Evolutionary conservation across 2,113 vertebrate species (phyloP).

Genomic region (Aramus guarauna): DNA sequence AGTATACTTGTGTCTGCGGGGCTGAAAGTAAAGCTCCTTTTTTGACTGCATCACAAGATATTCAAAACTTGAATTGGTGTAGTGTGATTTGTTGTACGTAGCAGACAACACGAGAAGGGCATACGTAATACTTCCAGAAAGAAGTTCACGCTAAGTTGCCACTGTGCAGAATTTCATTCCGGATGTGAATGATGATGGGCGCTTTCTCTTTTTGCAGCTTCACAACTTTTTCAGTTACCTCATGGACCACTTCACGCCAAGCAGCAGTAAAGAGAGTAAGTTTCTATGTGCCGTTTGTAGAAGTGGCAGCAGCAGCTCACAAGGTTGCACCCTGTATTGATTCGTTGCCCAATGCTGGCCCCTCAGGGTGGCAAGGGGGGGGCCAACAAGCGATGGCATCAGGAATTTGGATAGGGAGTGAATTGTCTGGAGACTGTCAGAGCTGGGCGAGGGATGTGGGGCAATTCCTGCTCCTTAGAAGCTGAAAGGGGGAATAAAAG

Average conservation of each 20-base stretch:
- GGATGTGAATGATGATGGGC: background rate
- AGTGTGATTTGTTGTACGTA: background rate
- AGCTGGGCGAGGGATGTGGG: background rate
- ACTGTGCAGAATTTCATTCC: background rate
- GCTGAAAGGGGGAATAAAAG: background rate
- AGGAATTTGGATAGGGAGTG: background rate
- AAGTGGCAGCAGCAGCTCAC: background rate
- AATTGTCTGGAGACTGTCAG: background rate
- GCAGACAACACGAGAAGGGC: background rate
- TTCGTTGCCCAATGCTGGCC: background rate
- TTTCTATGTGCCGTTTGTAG: background rate
- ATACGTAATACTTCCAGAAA: background rate
- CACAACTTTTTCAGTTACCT: conserved; percentile 90
- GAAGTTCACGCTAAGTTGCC: background rate
- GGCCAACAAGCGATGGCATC: background rate
- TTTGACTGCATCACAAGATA: background rate
- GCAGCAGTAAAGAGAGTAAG: conserved; percentile 84
- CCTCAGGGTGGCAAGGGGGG: background rate
- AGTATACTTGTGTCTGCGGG: background rate
- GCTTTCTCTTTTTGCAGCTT: conserved; percentile 75
- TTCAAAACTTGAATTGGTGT: background rate
- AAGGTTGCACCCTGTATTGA: background rate
- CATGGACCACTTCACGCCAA: conserved; percentile 87
- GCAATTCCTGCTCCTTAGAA: background rate
- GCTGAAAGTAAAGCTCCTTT: background rate